A percentile compares a stretch with the other conserved stretches of the same genome.
Evolutionary conservation across 1,140 invertebrate genomes (phyloP).

Genomic region (Sweltsa coloradensis): DNA sequence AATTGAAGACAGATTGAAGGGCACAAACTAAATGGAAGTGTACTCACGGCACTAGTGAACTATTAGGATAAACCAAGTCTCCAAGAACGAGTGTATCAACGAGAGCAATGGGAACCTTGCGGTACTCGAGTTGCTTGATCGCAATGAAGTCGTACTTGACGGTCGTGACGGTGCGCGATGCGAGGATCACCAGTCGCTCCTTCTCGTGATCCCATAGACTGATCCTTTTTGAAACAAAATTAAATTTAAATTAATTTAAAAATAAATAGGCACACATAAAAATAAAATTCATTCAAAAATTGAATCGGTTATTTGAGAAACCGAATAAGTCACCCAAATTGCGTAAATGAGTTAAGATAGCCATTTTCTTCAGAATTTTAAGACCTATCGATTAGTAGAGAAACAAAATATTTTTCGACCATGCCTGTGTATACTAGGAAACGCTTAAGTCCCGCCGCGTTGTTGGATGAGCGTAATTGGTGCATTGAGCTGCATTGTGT

Average conservation of each 20-base stretch:
- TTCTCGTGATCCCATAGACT: conserved; percentile 79
- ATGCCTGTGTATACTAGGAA: no score
- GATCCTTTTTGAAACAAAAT: conserved; percentile 42
- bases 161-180: conserved; percentile 52
- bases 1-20: neutral
- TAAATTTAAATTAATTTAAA: conserved; percentile 10
- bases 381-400: no score
- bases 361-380: no score
- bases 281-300: conserved; percentile 11
- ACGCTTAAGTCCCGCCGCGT: no score
- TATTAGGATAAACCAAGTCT: conserved; percentile 62
- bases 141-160: conserved; percentile 80
- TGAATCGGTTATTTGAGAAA: no score
- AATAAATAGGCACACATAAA: conserved; percentile 2
- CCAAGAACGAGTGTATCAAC: conserved; percentile 60
- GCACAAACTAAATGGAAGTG: neutral
- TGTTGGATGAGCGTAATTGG: no score
- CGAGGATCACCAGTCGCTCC: conserved; percentile 62
- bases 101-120: conserved; percentile 46
- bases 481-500: no score
- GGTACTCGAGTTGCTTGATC: conserved; percentile 51
- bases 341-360: no score
- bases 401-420: no score
- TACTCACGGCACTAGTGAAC: conserved; percentile 72
- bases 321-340: no score